Evolutionary conservation across 2,797 vertebrate genomes (phyloP).

Genomic region (Fistularia commersonii): DNA sequence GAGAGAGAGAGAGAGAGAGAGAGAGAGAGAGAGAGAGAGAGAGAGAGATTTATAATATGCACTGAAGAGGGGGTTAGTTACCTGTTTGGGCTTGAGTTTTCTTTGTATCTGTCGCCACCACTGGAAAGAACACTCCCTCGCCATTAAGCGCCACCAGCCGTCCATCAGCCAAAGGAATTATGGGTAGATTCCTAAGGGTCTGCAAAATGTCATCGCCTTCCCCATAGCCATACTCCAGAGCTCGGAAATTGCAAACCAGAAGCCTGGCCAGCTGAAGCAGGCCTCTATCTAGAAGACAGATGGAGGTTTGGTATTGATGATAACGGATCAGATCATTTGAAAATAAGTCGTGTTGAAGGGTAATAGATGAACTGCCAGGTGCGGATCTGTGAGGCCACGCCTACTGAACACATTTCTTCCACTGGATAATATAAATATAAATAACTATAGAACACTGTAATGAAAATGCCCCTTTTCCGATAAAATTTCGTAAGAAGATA

Average conservation of each 20-base stretch:
- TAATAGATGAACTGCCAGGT: no score
- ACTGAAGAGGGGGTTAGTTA: slow-evolving; percentile 11
- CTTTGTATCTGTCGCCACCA: slow-evolving; percentile 62
- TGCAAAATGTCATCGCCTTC: slow-evolving; percentile 67
- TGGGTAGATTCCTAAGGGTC: slow-evolving; percentile 70
- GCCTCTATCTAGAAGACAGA: slow-evolving; percentile 44
- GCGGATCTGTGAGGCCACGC: no score
- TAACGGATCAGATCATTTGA: no score
- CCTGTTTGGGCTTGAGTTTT: slow-evolving; percentile 39
- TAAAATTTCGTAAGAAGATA: no score
- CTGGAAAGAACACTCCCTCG: slow-evolving; percentile 76
- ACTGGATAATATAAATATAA: no score
- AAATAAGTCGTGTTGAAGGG: no score
- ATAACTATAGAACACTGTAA: no score
- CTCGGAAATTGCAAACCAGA: slow-evolving; percentile 78
- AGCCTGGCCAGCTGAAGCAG: slow-evolving; percentile 72
- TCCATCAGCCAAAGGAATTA: slow-evolving; percentile 78
- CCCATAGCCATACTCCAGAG: slow-evolving; percentile 75
- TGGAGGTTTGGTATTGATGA: background rate
- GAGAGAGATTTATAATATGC: background rate
- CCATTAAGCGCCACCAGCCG: slow-evolving; percentile 66
- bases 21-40: no score
- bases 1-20: no score
- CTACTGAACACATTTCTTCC: no score
- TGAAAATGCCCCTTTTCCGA: no score